Conservation (phyloP, 2,113 vertebrate genomes). For the Casuarius casuarius region DNA sequence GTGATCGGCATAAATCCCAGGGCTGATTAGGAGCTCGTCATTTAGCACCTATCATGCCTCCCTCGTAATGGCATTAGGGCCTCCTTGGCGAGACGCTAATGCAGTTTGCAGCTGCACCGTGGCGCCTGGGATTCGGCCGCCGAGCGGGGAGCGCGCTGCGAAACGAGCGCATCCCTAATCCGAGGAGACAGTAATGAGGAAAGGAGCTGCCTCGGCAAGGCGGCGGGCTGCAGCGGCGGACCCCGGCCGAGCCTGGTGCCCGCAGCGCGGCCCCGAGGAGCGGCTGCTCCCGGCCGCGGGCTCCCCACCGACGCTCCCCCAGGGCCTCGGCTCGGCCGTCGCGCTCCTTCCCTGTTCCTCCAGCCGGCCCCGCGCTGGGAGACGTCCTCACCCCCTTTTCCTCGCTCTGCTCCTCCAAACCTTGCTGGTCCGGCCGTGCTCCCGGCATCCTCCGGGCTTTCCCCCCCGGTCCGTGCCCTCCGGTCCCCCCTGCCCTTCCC, state of each 20-base stretch:
- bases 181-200: conserved; percentile 12
- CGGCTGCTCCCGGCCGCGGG: rapidly evolving
- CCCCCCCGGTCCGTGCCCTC: background rate
- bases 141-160: background rate
- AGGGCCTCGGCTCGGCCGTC: too few relatives aligned
- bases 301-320: too few relatives aligned
- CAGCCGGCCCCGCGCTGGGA: rapidly evolving
- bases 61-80: conserved; percentile 48
- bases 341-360: too few relatives aligned
- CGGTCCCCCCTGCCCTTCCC: too few relatives aligned
- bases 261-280: background rate
- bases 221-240: background rate
- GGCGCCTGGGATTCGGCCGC: conserved; percentile 31
- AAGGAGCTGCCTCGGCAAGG: background rate
- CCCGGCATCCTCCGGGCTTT: background rate
- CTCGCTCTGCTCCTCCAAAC: rapidly evolving
- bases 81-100: conserved; percentile 31
- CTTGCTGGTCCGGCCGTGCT: background rate
- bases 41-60: conserved; percentile 55
- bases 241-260: background rate
- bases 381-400: rapidly evolving
- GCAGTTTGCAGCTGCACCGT: conserved; percentile 49
- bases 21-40: conserved; percentile 36
- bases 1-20: conserved; percentile 22
- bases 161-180: conserved; percentile 24